phyloP scores from a whole-genome alignment of 2,888 invertebrate species.

The Periphyllus acericola region DNA sequence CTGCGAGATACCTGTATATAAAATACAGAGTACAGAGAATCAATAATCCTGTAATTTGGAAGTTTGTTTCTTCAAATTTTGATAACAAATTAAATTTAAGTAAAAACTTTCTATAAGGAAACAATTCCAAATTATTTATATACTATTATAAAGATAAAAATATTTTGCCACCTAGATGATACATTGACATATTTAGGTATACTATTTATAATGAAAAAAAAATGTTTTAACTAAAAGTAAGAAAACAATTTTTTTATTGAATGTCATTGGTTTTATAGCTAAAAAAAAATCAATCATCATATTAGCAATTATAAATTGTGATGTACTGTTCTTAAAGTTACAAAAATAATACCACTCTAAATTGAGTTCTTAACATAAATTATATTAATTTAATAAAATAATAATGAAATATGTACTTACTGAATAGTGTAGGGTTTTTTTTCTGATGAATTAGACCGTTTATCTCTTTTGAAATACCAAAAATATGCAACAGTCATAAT shows the following conservation, averaged over 20 bases:
- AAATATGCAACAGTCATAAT: constrained; percentile 77
- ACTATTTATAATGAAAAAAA: background rate
- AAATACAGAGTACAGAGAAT: too few species aligned
- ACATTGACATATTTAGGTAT: too few species aligned
- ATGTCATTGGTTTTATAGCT: background rate
- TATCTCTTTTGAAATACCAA: constrained; percentile 77
- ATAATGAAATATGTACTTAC: constrained; percentile 72
- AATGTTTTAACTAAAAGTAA: background rate
- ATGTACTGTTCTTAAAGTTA: background rate
- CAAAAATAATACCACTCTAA: background rate
- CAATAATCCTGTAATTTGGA: too few species aligned
- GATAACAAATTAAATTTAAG: too few species aligned
- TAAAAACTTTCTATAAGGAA: too few species aligned
- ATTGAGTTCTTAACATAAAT: background rate
- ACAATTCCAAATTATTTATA: too few species aligned
- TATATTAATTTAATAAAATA: background rate
- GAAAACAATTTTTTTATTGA: background rate
- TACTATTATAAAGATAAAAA: too few species aligned
- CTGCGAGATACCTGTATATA: too few species aligned
- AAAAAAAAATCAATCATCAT: background rate
- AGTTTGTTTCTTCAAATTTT: too few species aligned
- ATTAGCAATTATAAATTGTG: background rate
- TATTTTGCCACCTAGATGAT: too few species aligned
- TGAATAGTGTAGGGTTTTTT: constrained; percentile 86
- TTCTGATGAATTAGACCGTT: constrained; percentile 72